A percentile compares a stretch with the other conserved stretches of the same genome.
These are phyloP conservation scores for Myxocyprinus asiaticus DNA, from an alignment of 2,113 vertebrate species.

Conservation along the genomic window DNA sequence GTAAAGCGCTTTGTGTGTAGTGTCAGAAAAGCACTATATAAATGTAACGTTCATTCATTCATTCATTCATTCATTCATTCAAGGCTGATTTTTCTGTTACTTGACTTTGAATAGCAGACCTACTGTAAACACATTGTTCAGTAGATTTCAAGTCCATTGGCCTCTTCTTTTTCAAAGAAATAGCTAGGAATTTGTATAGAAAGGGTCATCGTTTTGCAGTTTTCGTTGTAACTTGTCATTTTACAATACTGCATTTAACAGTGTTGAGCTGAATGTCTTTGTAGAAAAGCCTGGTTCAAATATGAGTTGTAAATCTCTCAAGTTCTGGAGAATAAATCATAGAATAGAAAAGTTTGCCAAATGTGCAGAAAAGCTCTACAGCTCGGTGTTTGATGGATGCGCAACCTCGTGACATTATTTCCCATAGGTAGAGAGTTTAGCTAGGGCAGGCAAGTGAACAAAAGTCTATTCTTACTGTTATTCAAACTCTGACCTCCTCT, in stretches of 20 bases:
- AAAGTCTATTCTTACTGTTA: background rate
- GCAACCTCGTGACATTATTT: conserved; percentile 3
- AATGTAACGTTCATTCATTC: background rate
- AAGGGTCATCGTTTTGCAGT: no score
- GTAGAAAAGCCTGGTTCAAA: no score
- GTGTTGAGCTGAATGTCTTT: no score
- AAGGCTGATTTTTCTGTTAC: background rate
- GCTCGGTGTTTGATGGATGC: background rate
- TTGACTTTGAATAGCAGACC: background rate
- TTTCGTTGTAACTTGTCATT: no score
- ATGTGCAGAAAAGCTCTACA: no score
- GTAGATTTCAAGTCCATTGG: background rate
- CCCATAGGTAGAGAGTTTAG: background rate
- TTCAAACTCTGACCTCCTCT: conserved; percentile 66
- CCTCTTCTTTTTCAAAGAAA: background rate
- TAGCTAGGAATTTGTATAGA: no score
- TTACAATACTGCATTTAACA: no score
- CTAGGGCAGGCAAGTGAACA: background rate
- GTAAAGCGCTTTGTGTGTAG: no score
- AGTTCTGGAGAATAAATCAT: no score
- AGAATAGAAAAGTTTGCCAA: no score
- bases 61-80: background rate
- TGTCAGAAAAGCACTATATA: no score
- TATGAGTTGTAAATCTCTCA: no score
- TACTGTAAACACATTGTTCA: background rate